Evolutionary conservation across 2,888 invertebrate species (phyloP).

Genomic region (Therioaphis trifolii): DNA sequence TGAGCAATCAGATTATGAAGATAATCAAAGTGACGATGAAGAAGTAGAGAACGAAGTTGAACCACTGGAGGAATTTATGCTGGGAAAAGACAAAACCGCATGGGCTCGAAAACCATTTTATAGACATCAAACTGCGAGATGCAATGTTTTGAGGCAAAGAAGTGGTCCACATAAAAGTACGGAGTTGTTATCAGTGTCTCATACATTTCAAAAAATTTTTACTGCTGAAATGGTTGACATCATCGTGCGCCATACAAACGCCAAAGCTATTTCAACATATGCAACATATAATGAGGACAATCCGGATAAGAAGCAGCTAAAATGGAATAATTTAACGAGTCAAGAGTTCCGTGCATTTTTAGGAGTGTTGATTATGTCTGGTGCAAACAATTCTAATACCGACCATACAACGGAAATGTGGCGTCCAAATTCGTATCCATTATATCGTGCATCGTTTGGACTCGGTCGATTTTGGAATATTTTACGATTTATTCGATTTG

Average conservation of each 20-base stretch:
- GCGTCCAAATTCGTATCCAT: constrained; percentile 8
- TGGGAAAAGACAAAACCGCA: background rate
- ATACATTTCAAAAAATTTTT: constrained; percentile 14
- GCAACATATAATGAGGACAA: constrained; percentile 7
- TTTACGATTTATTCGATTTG: constrained; percentile 24
- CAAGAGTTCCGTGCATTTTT: constrained; percentile 13
- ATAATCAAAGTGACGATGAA: too few relatives aligned
- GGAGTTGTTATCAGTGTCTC: constrained; percentile 18
- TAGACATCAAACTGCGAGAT: constrained; percentile 16
- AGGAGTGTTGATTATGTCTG: constrained; percentile 18
- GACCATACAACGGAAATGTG: constrained; percentile 18
- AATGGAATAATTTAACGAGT: constrained; percentile 15
- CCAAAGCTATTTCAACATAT: constrained; percentile 19
- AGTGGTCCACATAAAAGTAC: constrained; percentile 6
- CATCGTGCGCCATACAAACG: too few relatives aligned
- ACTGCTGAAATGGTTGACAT: constrained; percentile 8
- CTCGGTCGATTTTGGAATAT: constrained; percentile 7
- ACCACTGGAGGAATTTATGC: too few relatives aligned
- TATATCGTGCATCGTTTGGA: constrained; percentile 6
- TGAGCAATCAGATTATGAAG: too few relatives aligned
- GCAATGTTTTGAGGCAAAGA: constrained; percentile 18
- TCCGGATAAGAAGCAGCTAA: background rate
- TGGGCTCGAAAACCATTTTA: constrained; percentile 17
- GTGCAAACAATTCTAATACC: background rate
- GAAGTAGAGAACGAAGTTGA: too few relatives aligned